Evolutionary conservation across 2,113 vertebrate genomes (phyloP).

Genomic region (Charina bottae): DNA sequence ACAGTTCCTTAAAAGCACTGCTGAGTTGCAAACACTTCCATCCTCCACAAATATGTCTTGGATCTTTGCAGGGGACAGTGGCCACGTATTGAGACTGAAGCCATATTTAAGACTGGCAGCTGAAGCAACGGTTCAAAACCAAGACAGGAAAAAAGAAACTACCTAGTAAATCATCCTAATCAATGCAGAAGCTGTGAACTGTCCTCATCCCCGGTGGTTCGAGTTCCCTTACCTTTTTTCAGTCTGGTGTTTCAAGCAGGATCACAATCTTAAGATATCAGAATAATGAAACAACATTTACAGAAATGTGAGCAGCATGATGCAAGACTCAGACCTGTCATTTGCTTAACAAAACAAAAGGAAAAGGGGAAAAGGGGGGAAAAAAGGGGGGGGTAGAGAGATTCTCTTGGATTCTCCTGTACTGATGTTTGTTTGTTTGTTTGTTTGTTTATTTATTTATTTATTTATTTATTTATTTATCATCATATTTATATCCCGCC

Average conservation of each 20-base stretch:
- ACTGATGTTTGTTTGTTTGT: no score
- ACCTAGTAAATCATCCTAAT: not conserved
- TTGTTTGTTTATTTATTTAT: no score
- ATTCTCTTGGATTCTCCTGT: not conserved
- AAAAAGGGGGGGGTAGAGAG: not conserved
- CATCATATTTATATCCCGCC: no score
- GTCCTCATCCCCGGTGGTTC: not conserved
- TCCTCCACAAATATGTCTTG: not conserved
- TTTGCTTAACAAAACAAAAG: not conserved
- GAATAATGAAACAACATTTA: not conserved
- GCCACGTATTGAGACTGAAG: not conserved
- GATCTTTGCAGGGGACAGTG: not conserved
- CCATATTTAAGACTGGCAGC: not conserved
- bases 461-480: no score
- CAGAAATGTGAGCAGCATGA: not conserved
- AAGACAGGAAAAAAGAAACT: not conserved
- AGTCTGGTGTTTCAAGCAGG: not conserved
- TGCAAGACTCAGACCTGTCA: not conserved
- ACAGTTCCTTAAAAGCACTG: not conserved
- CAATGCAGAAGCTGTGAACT: not conserved
- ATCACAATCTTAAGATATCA: not conserved
- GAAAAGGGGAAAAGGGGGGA: not conserved
- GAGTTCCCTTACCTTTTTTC: not conserved
- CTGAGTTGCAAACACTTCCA: not conserved
- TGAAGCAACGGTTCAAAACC: not conserved